These are phyloP conservation scores for Acestrorhynchus altus DNA, from an alignment of 2,797 vertebrate genomes.

Conservation along the genomic window DNA sequence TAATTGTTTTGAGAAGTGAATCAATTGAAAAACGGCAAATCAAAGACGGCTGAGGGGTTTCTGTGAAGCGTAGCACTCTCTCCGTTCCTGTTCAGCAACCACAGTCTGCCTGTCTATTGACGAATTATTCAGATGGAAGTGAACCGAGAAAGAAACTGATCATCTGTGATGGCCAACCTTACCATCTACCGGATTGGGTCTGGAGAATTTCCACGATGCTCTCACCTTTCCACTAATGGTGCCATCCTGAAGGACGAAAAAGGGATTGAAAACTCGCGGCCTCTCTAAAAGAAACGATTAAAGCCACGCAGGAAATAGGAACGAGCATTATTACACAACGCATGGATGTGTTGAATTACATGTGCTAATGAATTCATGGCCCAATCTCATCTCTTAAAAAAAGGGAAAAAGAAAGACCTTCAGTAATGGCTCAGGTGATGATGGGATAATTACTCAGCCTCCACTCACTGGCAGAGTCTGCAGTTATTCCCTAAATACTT, in stretches of 20 bases:
- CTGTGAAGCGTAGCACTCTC: slow-evolving; percentile 14
- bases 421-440: slow-evolving; percentile 47
- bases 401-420: slow-evolving; percentile 9
- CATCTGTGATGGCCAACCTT: slow-evolving; percentile 28
- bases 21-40: slow-evolving; percentile 29
- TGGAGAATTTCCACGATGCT: slow-evolving; percentile 47
- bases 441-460: slow-evolving; percentile 56
- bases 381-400: slow-evolving; percentile 1
- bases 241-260: slow-evolving; percentile 7
- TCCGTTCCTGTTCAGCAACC: slow-evolving; percentile 23
- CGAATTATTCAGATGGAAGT: slow-evolving; percentile 43
- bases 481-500: slow-evolving; percentile 52
- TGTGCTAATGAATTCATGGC: slow-evolving; percentile 1
- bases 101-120: slow-evolving; percentile 31
- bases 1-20: slow-evolving; percentile 8
- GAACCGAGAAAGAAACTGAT: slow-evolving; percentile 33
- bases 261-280: not conserved
- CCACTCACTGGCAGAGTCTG: slow-evolving; percentile 47
- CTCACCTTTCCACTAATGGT: slow-evolving; percentile 38
- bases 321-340: slow-evolving; percentile 15
- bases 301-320: slow-evolving; percentile 14
- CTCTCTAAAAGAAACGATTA: not conserved
- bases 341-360: slow-evolving; percentile 7
- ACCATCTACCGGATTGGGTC: slow-evolving; percentile 44
- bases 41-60: slow-evolving; percentile 26